Percentiles rank a stretch among this genome's conserved stretches.
phyloP scores from a whole-genome alignment of 1,140 invertebrate species.

The Chrysomallon squamiferum region DNA sequence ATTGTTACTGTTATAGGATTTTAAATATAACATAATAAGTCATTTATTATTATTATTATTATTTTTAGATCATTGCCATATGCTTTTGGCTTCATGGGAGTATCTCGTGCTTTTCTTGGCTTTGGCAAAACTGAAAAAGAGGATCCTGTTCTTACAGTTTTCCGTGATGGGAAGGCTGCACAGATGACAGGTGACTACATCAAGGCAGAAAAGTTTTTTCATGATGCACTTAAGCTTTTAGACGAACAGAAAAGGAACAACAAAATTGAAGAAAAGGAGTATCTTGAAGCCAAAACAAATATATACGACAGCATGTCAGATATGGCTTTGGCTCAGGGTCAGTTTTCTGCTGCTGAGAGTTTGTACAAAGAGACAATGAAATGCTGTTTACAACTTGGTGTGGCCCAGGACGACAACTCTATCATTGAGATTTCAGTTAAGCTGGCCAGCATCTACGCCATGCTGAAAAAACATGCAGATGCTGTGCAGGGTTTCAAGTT shows the following conservation, averaged over 20 bases:
- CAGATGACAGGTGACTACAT: conserved; percentile 30
- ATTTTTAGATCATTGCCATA: too few species aligned
- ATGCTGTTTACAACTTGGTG: conserved; percentile 71
- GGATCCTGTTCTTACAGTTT: conserved; percentile 29
- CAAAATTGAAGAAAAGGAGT: conserved; percentile 39
- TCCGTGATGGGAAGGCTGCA: conserved; percentile 32
- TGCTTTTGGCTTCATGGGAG: too few species aligned
- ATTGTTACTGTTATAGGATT: too few species aligned
- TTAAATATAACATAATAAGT: too few species aligned
- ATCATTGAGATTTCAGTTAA: conserved; percentile 77
- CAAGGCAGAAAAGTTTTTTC: conserved; percentile 48
- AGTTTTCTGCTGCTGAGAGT: conserved; percentile 83
- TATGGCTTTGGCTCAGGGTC: conserved; percentile 77
- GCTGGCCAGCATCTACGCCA: conserved; percentile 65
- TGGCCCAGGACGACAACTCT: conserved; percentile 76
- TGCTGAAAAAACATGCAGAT: conserved; percentile 72
- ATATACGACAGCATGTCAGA: conserved; percentile 92
- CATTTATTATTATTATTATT: too few species aligned
- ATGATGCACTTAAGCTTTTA: conserved; percentile 44
- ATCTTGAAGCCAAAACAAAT: conserved; percentile 77
- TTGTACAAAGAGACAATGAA: conserved; percentile 84
- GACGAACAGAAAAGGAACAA: conserved; percentile 29
- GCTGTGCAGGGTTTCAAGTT: conserved; percentile 78
- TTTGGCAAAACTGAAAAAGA: conserved; percentile 27
- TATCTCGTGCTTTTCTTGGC: neutral